phyloP scores from a whole-genome alignment of 1,140 invertebrate genomes.

The Galleria mellonella region DNA sequence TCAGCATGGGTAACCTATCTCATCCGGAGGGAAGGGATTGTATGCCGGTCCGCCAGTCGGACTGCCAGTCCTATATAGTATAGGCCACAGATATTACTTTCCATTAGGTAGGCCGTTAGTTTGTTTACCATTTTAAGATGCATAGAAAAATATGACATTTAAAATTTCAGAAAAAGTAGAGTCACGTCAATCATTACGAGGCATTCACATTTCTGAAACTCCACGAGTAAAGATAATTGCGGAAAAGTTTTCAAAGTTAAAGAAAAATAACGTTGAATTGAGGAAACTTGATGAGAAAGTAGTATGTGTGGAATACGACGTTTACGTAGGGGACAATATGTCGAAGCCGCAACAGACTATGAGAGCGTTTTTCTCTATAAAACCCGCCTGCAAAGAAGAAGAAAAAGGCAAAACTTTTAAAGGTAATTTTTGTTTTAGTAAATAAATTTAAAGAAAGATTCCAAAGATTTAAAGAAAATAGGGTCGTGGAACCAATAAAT shows the following conservation, averaged over 20 bases:
- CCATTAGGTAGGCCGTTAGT: too few species aligned
- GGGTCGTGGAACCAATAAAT: too few species aligned
- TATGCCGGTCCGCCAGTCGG: too few species aligned
- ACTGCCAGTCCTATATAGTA: too few species aligned
- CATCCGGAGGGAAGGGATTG: too few species aligned
- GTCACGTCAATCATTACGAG: conserved; percentile 2
- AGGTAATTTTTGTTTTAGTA: too few species aligned
- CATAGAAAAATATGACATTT: too few species aligned
- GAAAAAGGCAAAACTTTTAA: neutral
- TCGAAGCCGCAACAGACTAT: conserved; percentile 32
- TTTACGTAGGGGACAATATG: conserved; percentile 17
- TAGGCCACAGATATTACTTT: too few species aligned
- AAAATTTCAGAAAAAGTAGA: conserved; percentile 1
- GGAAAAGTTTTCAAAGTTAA: conserved; percentile 47
- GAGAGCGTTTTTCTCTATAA: conserved; percentile 51
- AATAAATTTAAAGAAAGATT: too few species aligned
- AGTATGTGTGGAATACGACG: conserved; percentile 55
- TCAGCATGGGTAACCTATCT: too few species aligned
- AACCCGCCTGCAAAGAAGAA: conserved; percentile 8
- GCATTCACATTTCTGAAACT: conserved; percentile 32
- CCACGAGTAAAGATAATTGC: conserved; percentile 49
- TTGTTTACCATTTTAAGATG: too few species aligned
- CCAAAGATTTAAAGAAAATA: too few species aligned
- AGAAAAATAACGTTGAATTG: conserved; percentile 49
- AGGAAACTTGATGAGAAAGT: conserved; percentile 49